Percentiles rank a stretch among this genome's conserved stretches.
Conservation (phyloP, 2,797 vertebrate species). For the Cynodonichthys magdalenae region DNA sequence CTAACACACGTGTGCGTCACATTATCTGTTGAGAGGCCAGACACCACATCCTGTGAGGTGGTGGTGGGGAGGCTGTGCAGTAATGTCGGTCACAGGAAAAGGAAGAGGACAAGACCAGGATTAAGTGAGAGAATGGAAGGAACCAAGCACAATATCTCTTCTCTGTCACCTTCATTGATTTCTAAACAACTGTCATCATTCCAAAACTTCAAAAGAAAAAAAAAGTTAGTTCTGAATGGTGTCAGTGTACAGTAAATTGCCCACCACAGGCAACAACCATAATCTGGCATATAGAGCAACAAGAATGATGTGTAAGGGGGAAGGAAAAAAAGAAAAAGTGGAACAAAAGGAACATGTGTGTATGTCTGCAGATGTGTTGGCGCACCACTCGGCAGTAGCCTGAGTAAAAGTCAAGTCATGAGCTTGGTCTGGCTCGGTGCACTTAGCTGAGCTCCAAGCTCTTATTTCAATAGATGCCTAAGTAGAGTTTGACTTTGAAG, state of each 20-base stretch:
- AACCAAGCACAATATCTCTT: constrained; percentile 75
- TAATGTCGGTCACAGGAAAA: constrained; percentile 89
- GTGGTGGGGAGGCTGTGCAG: constrained; percentile 59
- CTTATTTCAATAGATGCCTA: constrained; percentile 84
- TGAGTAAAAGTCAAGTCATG: constrained; percentile 72
- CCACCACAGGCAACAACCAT: constrained; percentile 7
- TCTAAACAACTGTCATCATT: constrained; percentile 71
- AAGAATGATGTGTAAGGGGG: neutral
- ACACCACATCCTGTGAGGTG: constrained; percentile 87
- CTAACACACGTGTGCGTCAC: constrained; percentile 89
- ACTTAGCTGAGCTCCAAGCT: constrained; percentile 77
- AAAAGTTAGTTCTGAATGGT: constrained; percentile 5
- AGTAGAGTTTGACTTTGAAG: constrained; percentile 85
- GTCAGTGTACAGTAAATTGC: neutral
- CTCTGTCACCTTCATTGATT: constrained; percentile 63
- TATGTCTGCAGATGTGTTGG: constrained; percentile 25
- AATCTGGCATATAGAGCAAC: constrained; percentile 18
- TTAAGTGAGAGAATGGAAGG: constrained; percentile 78
- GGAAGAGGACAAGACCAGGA: constrained; percentile 89
- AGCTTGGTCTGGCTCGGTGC: constrained; percentile 69
- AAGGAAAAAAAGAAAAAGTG: neutral
- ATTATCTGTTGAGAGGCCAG: constrained; percentile 95
- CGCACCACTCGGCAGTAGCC: constrained; percentile 58
- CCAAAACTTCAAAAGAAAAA: constrained; percentile 44
- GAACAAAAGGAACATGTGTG: constrained; percentile 10